Base-by-base conservation (phyloP, 2,888 invertebrate species). In the Rhagophthalmus giganteus region DNA sequence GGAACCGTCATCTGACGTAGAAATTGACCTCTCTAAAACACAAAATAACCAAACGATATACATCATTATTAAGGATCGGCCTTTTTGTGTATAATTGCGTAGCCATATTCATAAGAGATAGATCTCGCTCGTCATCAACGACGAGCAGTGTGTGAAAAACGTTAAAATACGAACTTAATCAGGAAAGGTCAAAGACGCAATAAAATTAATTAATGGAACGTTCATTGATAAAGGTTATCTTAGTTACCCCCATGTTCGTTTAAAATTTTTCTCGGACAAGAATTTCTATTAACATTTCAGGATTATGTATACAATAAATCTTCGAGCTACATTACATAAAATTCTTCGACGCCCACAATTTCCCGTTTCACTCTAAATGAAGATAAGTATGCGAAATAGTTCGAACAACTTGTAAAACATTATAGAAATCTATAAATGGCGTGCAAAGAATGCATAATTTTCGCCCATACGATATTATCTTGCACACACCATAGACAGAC, bases 151-250 rank as follows among this genome's bases (percentile, higher is more conserved):
- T 20, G 20, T 20, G 7, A 20, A 20, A 20, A 7, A 20, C 7
- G 7, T 7, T 3, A 20, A 28, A 39, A 16, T 16, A 16, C 13
- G 15, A 13, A 15, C 15, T 39, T 39, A 20, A 9, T 32, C 10
- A 13, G 31, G 16, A 45, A 38, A 46, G 46, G 46, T 46, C 38
- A 46, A 24, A 46, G 31, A 30, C 24, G 46, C 14, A 31, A 46
- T 38, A 38, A 46, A 46, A n/a, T 31, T 38, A 46, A 46, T 46
- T 38, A 46, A 37, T 37, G 38, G 6, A 10, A 6, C 11, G 11
- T 31, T 2, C 33, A 10, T n/a, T 30, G 30, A 16, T 34, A 34
- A 34, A 34, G 20, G 35, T 45, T 45, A 45, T 45, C 35, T 35
- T 9, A 2, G 8, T 24, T 33, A 33, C 42, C 42, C 41, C 26